These are phyloP conservation scores for Leuctra nigra DNA, from an alignment of 2,888 invertebrate genomes.

Conservation along the genomic window DNA sequence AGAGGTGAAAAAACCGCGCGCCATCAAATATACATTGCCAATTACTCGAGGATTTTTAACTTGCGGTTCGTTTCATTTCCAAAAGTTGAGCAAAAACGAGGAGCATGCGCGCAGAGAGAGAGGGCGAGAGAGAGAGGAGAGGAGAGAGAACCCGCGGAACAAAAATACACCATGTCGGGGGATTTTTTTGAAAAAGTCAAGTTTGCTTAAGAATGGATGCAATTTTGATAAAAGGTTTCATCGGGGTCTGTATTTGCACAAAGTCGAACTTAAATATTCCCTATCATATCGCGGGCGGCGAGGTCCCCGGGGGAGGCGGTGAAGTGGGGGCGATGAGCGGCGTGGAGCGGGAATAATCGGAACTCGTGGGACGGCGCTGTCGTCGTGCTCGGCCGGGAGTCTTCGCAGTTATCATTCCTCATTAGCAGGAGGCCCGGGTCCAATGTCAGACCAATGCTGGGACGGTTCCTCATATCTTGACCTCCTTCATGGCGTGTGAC, in stretches of 20 bases:
- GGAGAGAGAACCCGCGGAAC: background rate
- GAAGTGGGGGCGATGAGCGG: no score
- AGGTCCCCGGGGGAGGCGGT: background rate
- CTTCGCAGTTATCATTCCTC: no score
- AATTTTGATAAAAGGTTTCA: constrained; percentile 30
- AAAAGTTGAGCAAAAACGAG: background rate
- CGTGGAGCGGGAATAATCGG: no score
- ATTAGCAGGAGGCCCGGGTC: no score
- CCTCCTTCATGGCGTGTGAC: no score
- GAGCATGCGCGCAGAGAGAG: background rate
- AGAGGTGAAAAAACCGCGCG: background rate
- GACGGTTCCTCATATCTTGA: no score
- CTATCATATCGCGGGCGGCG: constrained; percentile 7
- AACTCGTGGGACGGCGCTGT: no score
- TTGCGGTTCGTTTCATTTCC: constrained; percentile 12
- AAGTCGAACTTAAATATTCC: constrained; percentile 10
- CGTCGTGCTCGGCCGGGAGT: no score
- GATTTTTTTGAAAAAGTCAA: constrained; percentile 18
- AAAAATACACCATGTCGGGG: constrained; percentile 14
- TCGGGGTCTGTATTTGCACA: constrained; percentile 6
- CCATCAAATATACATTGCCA: constrained; percentile 14
- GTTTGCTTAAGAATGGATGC: constrained; percentile 30
- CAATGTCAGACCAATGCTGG: no score
- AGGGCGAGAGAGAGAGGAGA: background rate
- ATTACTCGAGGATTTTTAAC: constrained; percentile 17